Evolutionary conservation across 30 jellyfish, hydroid and myxozoan genomes (phyloP).

Genomic region (Aurelia sp.): DNA sequence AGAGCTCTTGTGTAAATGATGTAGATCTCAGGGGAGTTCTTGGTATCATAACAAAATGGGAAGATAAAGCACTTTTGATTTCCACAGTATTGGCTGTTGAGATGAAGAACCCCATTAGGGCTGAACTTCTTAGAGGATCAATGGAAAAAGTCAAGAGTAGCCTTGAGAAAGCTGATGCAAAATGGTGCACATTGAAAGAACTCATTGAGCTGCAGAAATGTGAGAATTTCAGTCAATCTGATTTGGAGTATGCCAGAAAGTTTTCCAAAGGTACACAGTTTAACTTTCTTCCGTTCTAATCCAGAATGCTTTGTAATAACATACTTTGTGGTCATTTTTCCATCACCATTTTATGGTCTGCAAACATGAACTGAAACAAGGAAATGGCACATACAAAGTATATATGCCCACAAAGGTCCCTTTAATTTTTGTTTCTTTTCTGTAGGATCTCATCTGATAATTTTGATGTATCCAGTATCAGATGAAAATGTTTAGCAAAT

Average conservation of each 20-base stretch:
- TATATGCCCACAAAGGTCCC: no score
- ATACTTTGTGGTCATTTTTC: no score
- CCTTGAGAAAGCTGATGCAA: neutral
- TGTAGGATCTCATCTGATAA: no score
- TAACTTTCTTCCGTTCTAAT: no score
- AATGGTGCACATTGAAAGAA: constrained; percentile 54
- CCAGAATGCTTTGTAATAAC: no score
- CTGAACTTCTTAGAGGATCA: constrained; percentile 33
- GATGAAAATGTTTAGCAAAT: no score
- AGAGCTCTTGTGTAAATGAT: constrained; percentile 27
- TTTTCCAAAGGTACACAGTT: constrained; percentile 20
- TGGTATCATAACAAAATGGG: constrained; percentile 49
- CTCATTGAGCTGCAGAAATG: constrained; percentile 19
- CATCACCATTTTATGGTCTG: no score
- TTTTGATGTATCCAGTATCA: no score
- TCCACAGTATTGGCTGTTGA: constrained; percentile 22
- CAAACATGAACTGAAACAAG: no score
- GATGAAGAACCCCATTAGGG: neutral
- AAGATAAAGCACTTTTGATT: neutral
- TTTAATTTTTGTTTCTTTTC: no score
- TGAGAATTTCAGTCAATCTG: constrained; percentile 8
- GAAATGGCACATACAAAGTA: no score
- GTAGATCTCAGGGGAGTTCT: constrained; percentile 36
- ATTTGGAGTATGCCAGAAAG: constrained; percentile 32
- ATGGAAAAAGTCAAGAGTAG: neutral